phyloP scores from a whole-genome alignment of 2,797 vertebrate genomes.

The Acrocephalus scirpaceus region DNA sequence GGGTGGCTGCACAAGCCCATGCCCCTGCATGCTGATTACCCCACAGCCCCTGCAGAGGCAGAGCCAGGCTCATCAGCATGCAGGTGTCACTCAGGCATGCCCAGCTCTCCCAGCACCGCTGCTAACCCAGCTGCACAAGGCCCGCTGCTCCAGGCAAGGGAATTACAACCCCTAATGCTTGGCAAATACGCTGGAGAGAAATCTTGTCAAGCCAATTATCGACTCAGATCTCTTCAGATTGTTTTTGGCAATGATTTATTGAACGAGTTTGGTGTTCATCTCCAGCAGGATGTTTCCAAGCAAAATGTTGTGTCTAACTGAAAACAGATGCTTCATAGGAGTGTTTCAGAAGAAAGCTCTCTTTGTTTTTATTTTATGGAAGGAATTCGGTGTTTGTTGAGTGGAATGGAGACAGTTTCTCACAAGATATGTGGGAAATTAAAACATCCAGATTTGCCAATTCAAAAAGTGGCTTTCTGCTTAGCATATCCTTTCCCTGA shows the following conservation, averaged over 20 bases:
- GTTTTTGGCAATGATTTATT: constrained; percentile 23
- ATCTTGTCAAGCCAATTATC: background rate
- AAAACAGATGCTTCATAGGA: constrained; percentile 42
- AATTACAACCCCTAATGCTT: background rate
- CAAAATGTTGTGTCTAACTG: background rate
- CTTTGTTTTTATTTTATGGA: background rate
- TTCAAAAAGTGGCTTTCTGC: background rate
- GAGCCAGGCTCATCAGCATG: background rate
- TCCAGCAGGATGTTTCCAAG: constrained; percentile 33
- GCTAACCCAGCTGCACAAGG: background rate
- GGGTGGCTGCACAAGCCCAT: background rate
- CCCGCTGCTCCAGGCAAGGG: background rate
- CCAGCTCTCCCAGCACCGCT: background rate
- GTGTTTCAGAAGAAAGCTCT: background rate
- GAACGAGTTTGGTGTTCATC: background rate
- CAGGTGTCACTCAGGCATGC: background rate
- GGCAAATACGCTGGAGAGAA: background rate
- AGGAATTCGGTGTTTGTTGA: background rate
- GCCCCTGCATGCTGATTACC: background rate
- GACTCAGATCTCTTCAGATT: background rate
- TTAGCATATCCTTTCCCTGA: background rate
- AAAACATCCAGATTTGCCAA: background rate
- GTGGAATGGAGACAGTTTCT: background rate
- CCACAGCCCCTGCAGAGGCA: background rate
- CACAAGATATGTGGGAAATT: background rate